A percentile compares a stretch with the other conserved stretches of the same genome.
Conservation (phyloP, 2,888 invertebrate genomes). For the Psococerastis gibbosa region DNA sequence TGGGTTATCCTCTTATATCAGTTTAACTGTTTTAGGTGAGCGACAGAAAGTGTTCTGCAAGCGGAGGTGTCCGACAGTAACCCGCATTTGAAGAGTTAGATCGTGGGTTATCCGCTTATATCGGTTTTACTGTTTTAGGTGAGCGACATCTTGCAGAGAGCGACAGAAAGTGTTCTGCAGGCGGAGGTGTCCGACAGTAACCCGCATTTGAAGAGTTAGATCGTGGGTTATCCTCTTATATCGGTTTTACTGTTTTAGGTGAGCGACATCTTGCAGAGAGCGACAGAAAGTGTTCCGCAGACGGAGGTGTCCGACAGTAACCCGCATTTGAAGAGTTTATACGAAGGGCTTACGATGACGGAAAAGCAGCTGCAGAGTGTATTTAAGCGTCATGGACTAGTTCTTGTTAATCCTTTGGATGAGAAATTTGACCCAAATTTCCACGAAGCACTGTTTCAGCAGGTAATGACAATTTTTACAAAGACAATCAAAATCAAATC, state of each 20-base stretch:
- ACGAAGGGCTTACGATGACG: slow-evolving; percentile 78
- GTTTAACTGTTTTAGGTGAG: slow-evolving; percentile 32
- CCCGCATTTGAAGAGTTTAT: slow-evolving; percentile 64
- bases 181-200: slow-evolving; percentile 46
- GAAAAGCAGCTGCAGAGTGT: slow-evolving; percentile 58
- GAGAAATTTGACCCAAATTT: slow-evolving; percentile 93
- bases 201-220: slow-evolving; percentile 64
- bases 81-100: neutral
- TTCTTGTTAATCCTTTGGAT: slow-evolving; percentile 68
- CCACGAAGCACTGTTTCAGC: slow-evolving; percentile 49
- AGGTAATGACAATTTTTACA: slow-evolving; percentile 6
- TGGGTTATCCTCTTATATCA: neutral
- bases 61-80: no score
- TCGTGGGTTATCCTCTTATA: slow-evolving; percentile 42
- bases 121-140: slow-evolving; percentile 22
- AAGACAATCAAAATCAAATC: slow-evolving; percentile 8
- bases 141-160: slow-evolving; percentile 74
- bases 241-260: slow-evolving; percentile 22
- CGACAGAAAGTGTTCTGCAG: slow-evolving; percentile 74
- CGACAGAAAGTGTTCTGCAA: slow-evolving; percentile 67
- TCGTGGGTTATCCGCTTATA: neutral
- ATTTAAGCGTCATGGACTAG: slow-evolving; percentile 78
- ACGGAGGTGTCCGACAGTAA: slow-evolving; percentile 46
- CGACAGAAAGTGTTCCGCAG: slow-evolving; percentile 74
- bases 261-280: slow-evolving; percentile 74